A percentile compares a stretch with the other conserved stretches of the same genome.
These are phyloP conservation scores for Mirounga angustirostris DNA, from an alignment of 2,113 vertebrate species.

Conservation along the genomic window DNA sequence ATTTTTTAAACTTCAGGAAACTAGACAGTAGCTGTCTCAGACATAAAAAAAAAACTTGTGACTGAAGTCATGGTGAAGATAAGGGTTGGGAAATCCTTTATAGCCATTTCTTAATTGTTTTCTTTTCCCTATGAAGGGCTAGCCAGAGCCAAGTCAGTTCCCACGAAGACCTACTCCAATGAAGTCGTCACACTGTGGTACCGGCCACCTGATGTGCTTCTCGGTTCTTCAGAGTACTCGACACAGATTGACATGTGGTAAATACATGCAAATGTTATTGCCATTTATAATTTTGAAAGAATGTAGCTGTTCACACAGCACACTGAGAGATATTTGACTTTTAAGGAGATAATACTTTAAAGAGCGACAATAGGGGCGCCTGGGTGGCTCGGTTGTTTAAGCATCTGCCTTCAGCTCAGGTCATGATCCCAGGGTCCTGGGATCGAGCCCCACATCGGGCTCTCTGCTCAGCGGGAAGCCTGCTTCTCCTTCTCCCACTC, in stretches of 20 bases:
- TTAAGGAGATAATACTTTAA: constrained; percentile 44
- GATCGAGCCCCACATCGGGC: too few species aligned
- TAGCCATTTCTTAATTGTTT: constrained; percentile 27
- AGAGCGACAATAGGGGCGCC: not conserved
- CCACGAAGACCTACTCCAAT: constrained; percentile 98
- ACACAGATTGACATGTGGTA: constrained; percentile 99
- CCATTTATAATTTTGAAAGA: constrained; percentile 39
- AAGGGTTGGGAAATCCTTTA: not conserved
- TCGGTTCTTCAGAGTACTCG: constrained; percentile 98
- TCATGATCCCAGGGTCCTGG: too few species aligned
- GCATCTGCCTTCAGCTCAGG: too few species aligned
- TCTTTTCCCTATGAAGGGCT: constrained; percentile 89
- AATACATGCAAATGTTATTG: constrained; percentile 72
- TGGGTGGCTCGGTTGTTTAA: too few species aligned
- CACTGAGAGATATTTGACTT: not conserved
- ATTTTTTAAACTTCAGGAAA: constrained; percentile 26
- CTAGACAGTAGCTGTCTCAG: not conserved
- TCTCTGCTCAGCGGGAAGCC: too few species aligned
- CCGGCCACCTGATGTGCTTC: constrained; percentile 96
- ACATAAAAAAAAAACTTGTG: not conserved
- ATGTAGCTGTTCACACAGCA: not conserved
- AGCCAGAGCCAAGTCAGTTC: constrained; percentile 97
- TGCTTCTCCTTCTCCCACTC: too few species aligned
- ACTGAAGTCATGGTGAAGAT: not conserved
- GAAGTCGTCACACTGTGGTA: constrained; percentile 99